Base-by-base conservation (phyloP, 2,888 invertebrate species). In the Dasysyrphus tricinctus region DNA sequence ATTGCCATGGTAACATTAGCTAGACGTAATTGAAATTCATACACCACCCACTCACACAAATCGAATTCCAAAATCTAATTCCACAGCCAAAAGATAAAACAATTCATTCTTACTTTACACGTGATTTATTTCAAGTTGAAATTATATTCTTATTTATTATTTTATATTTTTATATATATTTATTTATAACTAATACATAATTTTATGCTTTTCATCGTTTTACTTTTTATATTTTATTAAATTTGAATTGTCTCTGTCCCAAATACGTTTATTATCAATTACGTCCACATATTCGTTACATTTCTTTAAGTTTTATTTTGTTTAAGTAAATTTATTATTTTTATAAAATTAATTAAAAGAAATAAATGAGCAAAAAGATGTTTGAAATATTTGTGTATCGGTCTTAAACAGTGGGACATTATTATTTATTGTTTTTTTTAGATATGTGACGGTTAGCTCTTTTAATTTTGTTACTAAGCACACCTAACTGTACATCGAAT, bases 91-190 rank as follows among this genome's bases (percentile, higher is more conserved):
- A 24, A 24, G 24, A 32, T 7, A n/a, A 57, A 61, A 54, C 32
- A 49, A 37, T 24, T 3, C 5, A 44, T 39, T 57, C 37, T 51
- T 79, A 74, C 76, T 80, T 80, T 74, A 85, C 83, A 76, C 39
- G 80, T 51, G 77, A 32, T 85, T 85, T 85, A 85, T 85, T 85
- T 77, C 77, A 85, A 74, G 61, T 78, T 85, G 73, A 85, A 84
- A 80, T 84, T 80, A 69, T 51, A 73, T 72, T 85, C 73, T 78
- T 57, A 78, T 70, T 85, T 79, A 79, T 72, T 54, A 61, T 83
- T 78, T 80, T 72, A 84, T 78, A 80, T 75, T 61, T 80, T 59
- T 73, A 39, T 69, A 69, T 73, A 44, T 73, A 67, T 73, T 59
- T 49, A 49, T 80, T 85, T 42, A 80, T 77, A 80, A 69, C 85